These are phyloP conservation scores for Apamea epomidion DNA, from an alignment of 2,888 invertebrate genomes.

Conservation along the genomic window DNA sequence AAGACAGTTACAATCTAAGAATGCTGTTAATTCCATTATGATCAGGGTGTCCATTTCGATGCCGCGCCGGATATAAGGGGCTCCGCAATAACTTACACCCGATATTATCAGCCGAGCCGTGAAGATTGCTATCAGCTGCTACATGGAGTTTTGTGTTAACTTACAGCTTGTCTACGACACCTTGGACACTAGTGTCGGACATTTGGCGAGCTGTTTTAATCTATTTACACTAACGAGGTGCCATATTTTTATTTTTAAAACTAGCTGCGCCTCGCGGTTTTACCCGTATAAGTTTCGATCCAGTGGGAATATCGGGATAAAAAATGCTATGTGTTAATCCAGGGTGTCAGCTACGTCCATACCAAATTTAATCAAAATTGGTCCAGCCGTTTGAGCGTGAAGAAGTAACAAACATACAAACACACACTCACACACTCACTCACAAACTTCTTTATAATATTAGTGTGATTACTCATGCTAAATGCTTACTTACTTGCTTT, in stretches of 20 bases:
- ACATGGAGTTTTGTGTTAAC: conserved; percentile 44
- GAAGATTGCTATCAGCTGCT: conserved; percentile 58
- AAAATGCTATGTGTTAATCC: too few relatives aligned
- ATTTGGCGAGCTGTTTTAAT: conserved; percentile 28
- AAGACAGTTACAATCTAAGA: conserved; percentile 27
- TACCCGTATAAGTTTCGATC: too few relatives aligned
- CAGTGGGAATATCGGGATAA: too few relatives aligned
- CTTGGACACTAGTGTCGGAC: conserved; percentile 11
- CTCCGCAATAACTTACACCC: conserved; percentile 42
- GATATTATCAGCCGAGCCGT: conserved; percentile 60
- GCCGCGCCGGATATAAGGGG: conserved; percentile 32
- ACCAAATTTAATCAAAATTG: too few relatives aligned
- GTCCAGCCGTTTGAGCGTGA: too few relatives aligned
- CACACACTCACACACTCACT: too few relatives aligned
- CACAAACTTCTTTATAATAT: too few relatives aligned
- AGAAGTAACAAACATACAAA: too few relatives aligned
- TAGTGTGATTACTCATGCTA: too few relatives aligned
- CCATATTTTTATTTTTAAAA: background rate
- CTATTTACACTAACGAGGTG: background rate
- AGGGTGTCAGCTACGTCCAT: too few relatives aligned
- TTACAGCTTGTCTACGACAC: conserved; percentile 36
- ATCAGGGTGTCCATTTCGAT: conserved; percentile 58
- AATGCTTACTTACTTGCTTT: background rate
- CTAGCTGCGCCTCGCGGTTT: too few relatives aligned
- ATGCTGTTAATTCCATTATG: conserved; percentile 55